Evolutionary conservation across 1,140 invertebrate species (phyloP).

Genomic region (Hyphantria cunea): DNA sequence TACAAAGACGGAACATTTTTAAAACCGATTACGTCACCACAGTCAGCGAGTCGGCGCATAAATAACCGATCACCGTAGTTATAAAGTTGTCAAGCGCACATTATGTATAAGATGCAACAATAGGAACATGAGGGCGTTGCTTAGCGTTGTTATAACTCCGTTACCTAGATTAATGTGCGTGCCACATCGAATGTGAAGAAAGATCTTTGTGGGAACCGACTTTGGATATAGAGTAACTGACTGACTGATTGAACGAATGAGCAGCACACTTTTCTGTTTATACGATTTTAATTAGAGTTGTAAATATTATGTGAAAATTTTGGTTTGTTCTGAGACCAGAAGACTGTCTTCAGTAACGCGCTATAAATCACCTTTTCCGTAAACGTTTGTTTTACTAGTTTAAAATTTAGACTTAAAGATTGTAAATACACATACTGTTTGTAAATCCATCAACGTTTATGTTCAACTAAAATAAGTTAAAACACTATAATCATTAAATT

Average conservation of each 20-base stretch:
- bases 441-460: too few relatives aligned
- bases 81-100: conserved; percentile 40
- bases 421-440: too few relatives aligned
- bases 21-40: conserved; percentile 18
- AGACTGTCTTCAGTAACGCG: too few relatives aligned
- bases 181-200: conserved; percentile 68
- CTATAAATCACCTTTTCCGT: too few relatives aligned
- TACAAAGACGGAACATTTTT: conserved; percentile 7
- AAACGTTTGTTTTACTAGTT: too few relatives aligned
- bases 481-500: too few relatives aligned
- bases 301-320: background rate
- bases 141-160: conserved; percentile 45
- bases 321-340: too few relatives aligned
- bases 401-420: too few relatives aligned
- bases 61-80: conserved; percentile 29
- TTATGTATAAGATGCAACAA: conserved; percentile 43
- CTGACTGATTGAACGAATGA: too few relatives aligned
- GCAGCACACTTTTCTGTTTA: too few relatives aligned
- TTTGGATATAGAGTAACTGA: conserved; percentile 43
- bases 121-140: conserved; percentile 41
- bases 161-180: conserved; percentile 70
- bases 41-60: conserved; percentile 10
- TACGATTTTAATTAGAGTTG: background rate
- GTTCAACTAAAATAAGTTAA: too few relatives aligned
- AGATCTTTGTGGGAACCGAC: conserved; percentile 72